Evolutionary conservation across 2,113 vertebrate genomes (phyloP).

Genomic region (Rana temporaria): DNA sequence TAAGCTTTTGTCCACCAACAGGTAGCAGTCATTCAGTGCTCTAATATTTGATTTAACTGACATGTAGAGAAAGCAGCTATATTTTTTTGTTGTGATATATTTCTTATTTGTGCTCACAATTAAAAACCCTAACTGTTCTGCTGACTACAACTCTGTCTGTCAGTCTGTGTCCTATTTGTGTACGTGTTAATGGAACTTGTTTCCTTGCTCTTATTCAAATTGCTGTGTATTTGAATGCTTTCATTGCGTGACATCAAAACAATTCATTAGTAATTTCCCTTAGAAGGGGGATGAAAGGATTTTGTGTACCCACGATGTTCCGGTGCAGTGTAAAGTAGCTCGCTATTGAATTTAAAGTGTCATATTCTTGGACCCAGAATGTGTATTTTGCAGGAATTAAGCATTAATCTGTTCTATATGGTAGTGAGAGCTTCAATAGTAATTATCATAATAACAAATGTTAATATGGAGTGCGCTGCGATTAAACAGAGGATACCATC

Average conservation of each 20-base stretch:
- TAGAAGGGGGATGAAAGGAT: slow-evolving; percentile 40
- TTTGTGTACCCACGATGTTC: background rate
- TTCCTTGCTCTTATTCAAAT: slow-evolving; percentile 8
- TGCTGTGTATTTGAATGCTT: slow-evolving; percentile 16
- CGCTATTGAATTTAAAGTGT: slow-evolving; percentile 30
- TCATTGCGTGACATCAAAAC: slow-evolving; percentile 21
- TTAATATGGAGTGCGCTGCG: slow-evolving; percentile 43
- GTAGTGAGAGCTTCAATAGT: slow-evolving; percentile 12
- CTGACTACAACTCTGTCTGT: slow-evolving; percentile 7
- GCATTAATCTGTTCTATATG: slow-evolving; percentile 28
- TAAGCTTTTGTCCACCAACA: no score
- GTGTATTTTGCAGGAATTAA: slow-evolving; percentile 32
- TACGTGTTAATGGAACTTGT: slow-evolving; percentile 28
- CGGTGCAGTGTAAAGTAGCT: background rate
- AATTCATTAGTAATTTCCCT: slow-evolving; percentile 30
- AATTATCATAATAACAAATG: slow-evolving; percentile 44
- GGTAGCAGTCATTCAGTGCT: no score
- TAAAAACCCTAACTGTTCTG: background rate
- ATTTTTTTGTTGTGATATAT: background rate
- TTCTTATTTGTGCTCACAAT: background rate
- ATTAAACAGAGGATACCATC: slow-evolving; percentile 47
- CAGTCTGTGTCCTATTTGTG: slow-evolving; percentile 11
- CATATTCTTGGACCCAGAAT: slow-evolving; percentile 35
- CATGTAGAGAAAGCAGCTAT: no score
- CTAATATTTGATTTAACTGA: no score